Percentiles rank a stretch among this genome's conserved stretches.
phyloP scores from a whole-genome alignment of 2,888 invertebrate genomes.

The Phyllotreta cruciferae region DNA sequence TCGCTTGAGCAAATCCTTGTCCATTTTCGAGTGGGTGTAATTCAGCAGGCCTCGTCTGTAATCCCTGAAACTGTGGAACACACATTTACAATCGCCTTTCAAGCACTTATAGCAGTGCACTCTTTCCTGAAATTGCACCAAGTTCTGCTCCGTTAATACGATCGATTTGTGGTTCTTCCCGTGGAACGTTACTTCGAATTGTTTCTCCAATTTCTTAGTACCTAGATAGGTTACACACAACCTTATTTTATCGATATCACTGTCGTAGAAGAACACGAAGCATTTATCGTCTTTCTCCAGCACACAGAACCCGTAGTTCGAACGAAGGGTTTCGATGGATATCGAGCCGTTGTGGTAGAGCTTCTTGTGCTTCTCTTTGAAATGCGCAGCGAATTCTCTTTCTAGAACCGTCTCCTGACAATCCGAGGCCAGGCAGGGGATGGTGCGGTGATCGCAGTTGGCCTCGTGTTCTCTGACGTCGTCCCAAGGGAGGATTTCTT shows the following conservation, averaged over 20 bases:
- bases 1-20: conserved; percentile 29
- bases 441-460: conserved; percentile 26
- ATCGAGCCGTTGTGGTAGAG: conserved; percentile 28
- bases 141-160: conserved; percentile 26
- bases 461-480: conserved; percentile 35
- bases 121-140: conserved; percentile 29
- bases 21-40: conserved; percentile 28
- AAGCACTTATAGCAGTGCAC: conserved; percentile 37
- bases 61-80: conserved; percentile 28
- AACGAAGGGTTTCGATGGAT: conserved; percentile 22
- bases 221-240: conserved; percentile 28
- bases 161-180: conserved; percentile 31
- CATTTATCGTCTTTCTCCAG: conserved; percentile 32
- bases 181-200: conserved; percentile 31
- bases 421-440: conserved; percentile 31
- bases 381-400: conserved; percentile 28
- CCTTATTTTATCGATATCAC: conserved; percentile 26
- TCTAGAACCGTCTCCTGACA: conserved; percentile 30
- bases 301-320: conserved; percentile 29
- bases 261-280: conserved; percentile 34
- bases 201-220: conserved; percentile 25
- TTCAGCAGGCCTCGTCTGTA: conserved; percentile 34
- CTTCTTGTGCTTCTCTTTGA: conserved; percentile 37
- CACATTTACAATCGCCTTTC: conserved; percentile 33
- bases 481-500: conserved; percentile 28